A percentile compares a stretch with the other conserved stretches of the same genome.
Evolutionary conservation across 2,797 vertebrate species (phyloP).

Genomic region (Pipistrellus pygmaeus): DNA sequence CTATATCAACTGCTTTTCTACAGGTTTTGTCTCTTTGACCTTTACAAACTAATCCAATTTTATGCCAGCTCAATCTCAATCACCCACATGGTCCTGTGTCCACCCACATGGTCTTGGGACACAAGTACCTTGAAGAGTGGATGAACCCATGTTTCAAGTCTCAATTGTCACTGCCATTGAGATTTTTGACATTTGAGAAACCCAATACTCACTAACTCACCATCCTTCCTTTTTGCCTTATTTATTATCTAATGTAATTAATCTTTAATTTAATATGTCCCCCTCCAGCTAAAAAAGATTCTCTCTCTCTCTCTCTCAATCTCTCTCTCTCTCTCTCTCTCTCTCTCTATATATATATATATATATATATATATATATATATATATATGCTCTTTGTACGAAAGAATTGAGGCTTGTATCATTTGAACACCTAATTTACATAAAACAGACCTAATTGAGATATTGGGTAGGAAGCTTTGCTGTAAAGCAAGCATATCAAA

Average conservation of each 20-base stretch:
- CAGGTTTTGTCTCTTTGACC: not conserved
- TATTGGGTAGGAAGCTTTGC: not conserved
- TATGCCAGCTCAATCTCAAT: too few species aligned
- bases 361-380: too few species aligned
- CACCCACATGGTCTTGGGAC: too few species aligned
- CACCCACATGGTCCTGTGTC: not conserved
- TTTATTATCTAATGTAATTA: not conserved
- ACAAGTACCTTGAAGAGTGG: not conserved
- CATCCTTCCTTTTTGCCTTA: not conserved
- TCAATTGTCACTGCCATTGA: not conserved
- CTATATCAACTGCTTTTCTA: not conserved
- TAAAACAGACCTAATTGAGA: not conserved
- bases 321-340: too few species aligned
- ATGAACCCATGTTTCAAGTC: not conserved
- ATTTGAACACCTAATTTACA: not conserved
- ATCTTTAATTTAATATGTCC: not conserved
- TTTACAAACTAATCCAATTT: not conserved
- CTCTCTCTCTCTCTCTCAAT: not conserved
- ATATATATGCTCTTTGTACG: not conserved
- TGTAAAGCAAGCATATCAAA: too few species aligned
- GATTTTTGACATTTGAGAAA: not conserved
- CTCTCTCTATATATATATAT: too few species aligned
- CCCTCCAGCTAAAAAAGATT: not conserved
- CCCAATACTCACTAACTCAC: rapidly evolving
- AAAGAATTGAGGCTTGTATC: not conserved